These are phyloP conservation scores for Chiloscyllium plagiosum DNA, from an alignment of 2,113 vertebrate genomes.

Conservation along the genomic window DNA sequence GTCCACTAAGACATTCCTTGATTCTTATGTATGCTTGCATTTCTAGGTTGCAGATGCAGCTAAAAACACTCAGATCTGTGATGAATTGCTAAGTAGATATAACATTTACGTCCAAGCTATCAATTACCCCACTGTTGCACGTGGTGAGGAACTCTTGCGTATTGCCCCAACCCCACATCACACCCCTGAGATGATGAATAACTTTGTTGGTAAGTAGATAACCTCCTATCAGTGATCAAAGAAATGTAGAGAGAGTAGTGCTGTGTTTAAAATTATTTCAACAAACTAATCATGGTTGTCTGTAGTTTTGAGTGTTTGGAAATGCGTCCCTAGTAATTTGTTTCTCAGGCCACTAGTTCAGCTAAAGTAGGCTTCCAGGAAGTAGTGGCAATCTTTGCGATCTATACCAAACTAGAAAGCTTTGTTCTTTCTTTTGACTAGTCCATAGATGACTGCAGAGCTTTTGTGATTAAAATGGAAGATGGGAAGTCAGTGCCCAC, in stretches of 20 bases:
- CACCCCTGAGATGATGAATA: constrained; percentile 92
- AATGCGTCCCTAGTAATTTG: neutral
- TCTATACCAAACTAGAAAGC: neutral
- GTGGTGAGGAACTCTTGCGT: constrained; percentile 84
- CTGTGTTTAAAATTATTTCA: neutral
- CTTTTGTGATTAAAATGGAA: neutral
- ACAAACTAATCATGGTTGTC: neutral
- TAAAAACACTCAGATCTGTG: constrained; percentile 85
- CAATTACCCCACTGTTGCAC: constrained; percentile 88
- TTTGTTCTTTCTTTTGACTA: neutral
- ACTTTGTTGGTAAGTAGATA: constrained; percentile 77
- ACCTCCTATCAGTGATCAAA: neutral
- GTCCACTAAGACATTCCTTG: neutral
- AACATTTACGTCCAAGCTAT: constrained; percentile 97
- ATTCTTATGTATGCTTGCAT: constrained; percentile 11
- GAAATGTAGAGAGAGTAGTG: neutral
- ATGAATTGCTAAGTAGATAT: constrained; percentile 82
- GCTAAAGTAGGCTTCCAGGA: neutral
- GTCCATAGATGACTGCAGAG: neutral
- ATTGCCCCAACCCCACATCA: constrained; percentile 93
- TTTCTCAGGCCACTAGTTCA: neutral
- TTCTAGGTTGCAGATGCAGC: constrained; percentile 81
- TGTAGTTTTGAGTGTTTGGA: neutral
- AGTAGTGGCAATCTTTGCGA: neutral
- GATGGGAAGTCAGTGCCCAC: neutral